Evolutionary conservation across 1,140 invertebrate species (phyloP).

Genomic region (Papilio polytes): DNA sequence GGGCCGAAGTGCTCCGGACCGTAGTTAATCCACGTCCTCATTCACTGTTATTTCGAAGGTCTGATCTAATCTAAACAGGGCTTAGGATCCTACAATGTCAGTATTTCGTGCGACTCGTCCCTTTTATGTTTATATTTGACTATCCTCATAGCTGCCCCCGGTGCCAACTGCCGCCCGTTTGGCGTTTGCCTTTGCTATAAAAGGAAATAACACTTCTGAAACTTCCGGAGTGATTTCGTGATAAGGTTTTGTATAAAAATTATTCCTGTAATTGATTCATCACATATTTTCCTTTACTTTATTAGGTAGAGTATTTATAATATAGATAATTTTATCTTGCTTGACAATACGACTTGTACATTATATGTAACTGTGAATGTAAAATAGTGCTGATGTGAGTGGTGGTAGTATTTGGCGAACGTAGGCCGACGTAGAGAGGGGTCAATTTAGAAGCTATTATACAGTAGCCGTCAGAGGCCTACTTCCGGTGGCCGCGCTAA

Average conservation of each 20-base stretch:
- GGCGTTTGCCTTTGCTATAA: slow-evolving; percentile 76
- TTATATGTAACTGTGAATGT: slow-evolving; percentile 45
- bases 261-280: slow-evolving; percentile 58
- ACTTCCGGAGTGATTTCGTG: slow-evolving; percentile 71
- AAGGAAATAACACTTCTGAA: slow-evolving; percentile 79
- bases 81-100: slow-evolving; percentile 80
- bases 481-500: slow-evolving; percentile 81
- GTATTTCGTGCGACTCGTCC: slow-evolving; percentile 79
- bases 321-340: slow-evolving; percentile 23
- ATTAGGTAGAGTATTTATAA: slow-evolving; percentile 26
- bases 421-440: slow-evolving; percentile 71
- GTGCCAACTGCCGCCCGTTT: slow-evolving; percentile 63
- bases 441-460: slow-evolving; percentile 82
- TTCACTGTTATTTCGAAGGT: slow-evolving; percentile 84
- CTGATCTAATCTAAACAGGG: slow-evolving; percentile 83
- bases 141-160: slow-evolving; percentile 69
- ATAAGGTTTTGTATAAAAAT: slow-evolving; percentile 69
- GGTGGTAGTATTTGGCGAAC: slow-evolving; percentile 44
- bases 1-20: slow-evolving; percentile 80
- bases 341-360: not conserved
- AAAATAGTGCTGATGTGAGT: slow-evolving; percentile 59
- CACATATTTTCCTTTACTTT: slow-evolving; percentile 5
- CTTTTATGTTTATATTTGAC: slow-evolving; percentile 79
- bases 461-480: slow-evolving; percentile 78
- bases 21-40: slow-evolving; percentile 84